These are phyloP conservation scores for Psittacula echo DNA, from an alignment of 2,797 vertebrate species.

Conservation along the genomic window DNA sequence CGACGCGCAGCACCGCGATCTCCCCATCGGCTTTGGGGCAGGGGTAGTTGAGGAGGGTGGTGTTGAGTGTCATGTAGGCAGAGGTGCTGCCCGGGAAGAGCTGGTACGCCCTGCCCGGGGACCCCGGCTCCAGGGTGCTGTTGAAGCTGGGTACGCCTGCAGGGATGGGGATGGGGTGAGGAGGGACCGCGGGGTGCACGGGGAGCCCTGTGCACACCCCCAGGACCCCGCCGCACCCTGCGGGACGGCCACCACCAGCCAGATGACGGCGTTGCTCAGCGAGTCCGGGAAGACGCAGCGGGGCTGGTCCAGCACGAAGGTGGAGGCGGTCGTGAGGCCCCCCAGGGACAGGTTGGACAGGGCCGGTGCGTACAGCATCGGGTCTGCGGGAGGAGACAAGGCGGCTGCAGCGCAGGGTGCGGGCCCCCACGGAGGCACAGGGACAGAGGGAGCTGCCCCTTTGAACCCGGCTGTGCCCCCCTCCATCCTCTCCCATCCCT, in stretches of 20 bases:
- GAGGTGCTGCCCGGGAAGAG: accelerated
- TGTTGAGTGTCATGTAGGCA: conserved; percentile 51
- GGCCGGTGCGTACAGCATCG: accelerated
- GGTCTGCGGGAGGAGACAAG: not conserved
- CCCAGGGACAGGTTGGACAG: accelerated
- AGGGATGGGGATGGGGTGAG: not conserved
- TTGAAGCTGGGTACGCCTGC: accelerated
- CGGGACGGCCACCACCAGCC: conserved; percentile 60
- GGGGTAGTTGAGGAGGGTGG: not conserved
- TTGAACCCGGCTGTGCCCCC: accelerated
- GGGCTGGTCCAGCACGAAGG: conserved; percentile 69
- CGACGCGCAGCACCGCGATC: conserved; percentile 44
- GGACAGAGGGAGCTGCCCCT: not conserved
- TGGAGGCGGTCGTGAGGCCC: not conserved
- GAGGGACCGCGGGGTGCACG: accelerated
- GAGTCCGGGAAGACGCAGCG: conserved; percentile 6
- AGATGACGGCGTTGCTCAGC: not conserved
- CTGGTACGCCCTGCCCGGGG: not conserved
- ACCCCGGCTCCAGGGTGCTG: accelerated
- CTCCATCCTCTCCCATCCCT: accelerated
- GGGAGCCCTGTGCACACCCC: not conserved
- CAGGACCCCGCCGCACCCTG: not conserved
- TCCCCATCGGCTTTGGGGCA: accelerated
- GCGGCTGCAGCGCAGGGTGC: accelerated
- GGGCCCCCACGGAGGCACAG: accelerated